Evolutionary conservation across 2,797 vertebrate genomes (phyloP).

Genomic region (Chelon auratus): DNA sequence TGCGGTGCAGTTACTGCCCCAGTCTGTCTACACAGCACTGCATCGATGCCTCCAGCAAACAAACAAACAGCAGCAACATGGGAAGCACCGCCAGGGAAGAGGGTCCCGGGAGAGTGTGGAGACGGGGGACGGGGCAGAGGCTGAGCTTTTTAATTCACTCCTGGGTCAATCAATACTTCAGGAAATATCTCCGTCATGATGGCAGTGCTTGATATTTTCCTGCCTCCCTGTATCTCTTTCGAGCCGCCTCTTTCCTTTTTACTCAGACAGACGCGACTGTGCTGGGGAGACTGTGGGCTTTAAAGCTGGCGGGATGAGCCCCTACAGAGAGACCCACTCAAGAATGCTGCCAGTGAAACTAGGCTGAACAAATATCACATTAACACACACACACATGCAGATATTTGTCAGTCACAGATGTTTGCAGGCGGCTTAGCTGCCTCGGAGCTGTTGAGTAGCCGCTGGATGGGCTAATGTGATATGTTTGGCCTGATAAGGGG

Average conservation of each 20-base stretch:
- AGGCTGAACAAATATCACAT: slow-evolving; percentile 69
- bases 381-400: slow-evolving; percentile 52
- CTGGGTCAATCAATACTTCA: slow-evolving; percentile 44
- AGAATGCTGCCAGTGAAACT: slow-evolving; percentile 62
- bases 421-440: slow-evolving; percentile 66
- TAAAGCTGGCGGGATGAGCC: slow-evolving; percentile 56
- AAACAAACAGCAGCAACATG: slow-evolving; percentile 49
- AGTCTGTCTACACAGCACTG: slow-evolving; percentile 63
- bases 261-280: slow-evolving; percentile 4
- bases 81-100: background rate
- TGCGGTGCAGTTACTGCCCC: slow-evolving; percentile 51
- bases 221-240: slow-evolving; percentile 26
- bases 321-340: slow-evolving; percentile 57
- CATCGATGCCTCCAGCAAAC: slow-evolving; percentile 52
- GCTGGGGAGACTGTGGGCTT: slow-evolving; percentile 55
- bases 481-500: slow-evolving; percentile 64
- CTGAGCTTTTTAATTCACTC: slow-evolving; percentile 34
- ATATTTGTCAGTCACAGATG: slow-evolving; percentile 69
- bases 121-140: slow-evolving; percentile 19
- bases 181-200: slow-evolving; percentile 39
- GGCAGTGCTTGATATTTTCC: slow-evolving; percentile 38
- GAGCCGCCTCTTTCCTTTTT: slow-evolving; percentile 7
- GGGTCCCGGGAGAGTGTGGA: slow-evolving; percentile 6
- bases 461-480: slow-evolving; percentile 71
- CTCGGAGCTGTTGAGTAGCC: slow-evolving; percentile 72